Evolutionary conservation across 2,888 invertebrate species (phyloP).

Genomic region (Cosmopolites sordidus): DNA sequence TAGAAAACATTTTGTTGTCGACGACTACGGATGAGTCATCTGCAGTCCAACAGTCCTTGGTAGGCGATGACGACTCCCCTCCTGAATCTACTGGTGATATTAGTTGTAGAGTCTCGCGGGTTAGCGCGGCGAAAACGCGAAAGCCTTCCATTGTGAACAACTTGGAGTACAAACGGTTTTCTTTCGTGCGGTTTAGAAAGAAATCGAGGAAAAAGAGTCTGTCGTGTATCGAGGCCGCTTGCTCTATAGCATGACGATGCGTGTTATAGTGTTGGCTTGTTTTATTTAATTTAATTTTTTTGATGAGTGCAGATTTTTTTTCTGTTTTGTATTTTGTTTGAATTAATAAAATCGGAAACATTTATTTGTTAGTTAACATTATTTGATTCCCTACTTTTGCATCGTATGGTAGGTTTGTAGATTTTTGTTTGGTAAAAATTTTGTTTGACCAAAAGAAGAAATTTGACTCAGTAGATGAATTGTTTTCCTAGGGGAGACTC

Average conservation of each 20-base stretch:
- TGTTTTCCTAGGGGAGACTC: too few species aligned
- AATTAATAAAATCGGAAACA: background rate
- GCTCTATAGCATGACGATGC: background rate
- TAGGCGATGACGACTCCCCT: constrained; percentile 30
- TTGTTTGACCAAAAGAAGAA: too few species aligned
- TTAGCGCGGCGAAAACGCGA: background rate
- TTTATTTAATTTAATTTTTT: background rate
- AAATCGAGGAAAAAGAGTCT: background rate
- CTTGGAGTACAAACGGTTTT: background rate
- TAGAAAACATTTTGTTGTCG: constrained; percentile 50
- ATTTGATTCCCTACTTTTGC: too few species aligned
- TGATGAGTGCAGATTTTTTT: background rate
- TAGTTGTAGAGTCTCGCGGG: constrained; percentile 3
- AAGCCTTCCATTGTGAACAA: background rate
- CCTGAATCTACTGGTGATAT: constrained; percentile 3
- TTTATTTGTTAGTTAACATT: too few species aligned
- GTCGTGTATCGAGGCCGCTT: background rate
- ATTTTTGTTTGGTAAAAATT: too few species aligned
- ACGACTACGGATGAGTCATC: constrained; percentile 30
- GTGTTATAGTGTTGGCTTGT: background rate
- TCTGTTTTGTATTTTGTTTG: background rate
- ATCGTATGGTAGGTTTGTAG: too few species aligned
- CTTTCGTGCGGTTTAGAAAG: background rate
- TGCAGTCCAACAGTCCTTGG: constrained; percentile 37
- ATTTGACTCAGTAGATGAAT: too few species aligned